Base-by-base conservation (phyloP, 2,113 vertebrate species). In the Neogobius melanostomus region DNA sequence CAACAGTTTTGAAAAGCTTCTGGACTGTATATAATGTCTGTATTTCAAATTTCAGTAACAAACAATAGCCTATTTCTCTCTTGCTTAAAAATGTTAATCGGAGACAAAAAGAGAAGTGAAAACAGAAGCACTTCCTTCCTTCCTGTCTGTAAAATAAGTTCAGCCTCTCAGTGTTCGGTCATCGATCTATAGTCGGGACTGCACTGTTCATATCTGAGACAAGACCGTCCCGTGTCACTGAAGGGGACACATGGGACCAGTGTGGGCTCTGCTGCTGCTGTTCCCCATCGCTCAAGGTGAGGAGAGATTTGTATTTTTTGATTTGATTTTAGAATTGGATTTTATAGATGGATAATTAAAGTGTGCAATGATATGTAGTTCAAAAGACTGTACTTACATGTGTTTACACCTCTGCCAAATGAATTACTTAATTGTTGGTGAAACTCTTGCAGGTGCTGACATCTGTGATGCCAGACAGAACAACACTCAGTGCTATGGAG, bases 401-500 rank as follows among this genome's bases (percentile, higher is more conserved):
- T 36, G 28, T 4, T 36, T 36, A 36, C 28, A 4, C 3, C 28
- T 56, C 17, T 11, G 17, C 28, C 5, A 28, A 1, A 56, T 28
- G 53, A 56, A 21, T 16, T 56, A 11, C 6, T 4, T 47, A 8
- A 64, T 48, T 44, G 66, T 16, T 6, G 42, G 15, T 51, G 7
- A 17, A 66, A 49, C 0, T 47, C 11, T 6, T 61, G 28, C 79
- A 88, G 90, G 68, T 64, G 51, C 72, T 42, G 71, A 79, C 8
- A 0, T 0, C 61, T 91, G 87, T 84, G 85, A 89, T 66, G 60
- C 50, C 69, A 82, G 75, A 74, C 52, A 60, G 65, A 0, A 79
- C 71, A 11, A 50, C 54, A 0, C 64, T 83, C 72, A 53, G 64
- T 91, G 87, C 79, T 82, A 77, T 46, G 88, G 84, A 74, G 48